These are phyloP conservation scores for Parnassius mnemosyne DNA, from an alignment of 2,888 invertebrate species.

Conservation along the genomic window DNA sequence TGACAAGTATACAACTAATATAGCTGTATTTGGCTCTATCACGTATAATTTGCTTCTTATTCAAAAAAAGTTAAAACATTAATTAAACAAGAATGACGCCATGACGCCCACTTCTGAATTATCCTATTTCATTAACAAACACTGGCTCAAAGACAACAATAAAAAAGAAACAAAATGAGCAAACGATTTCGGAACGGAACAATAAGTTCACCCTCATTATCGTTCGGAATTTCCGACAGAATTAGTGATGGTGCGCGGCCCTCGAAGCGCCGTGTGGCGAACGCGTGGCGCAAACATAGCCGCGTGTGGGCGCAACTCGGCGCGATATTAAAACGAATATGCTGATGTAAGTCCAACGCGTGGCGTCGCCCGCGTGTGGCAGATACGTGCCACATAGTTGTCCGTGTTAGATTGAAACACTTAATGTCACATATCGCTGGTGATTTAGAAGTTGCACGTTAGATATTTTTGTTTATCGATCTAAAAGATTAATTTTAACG, in stretches of 20 bases:
- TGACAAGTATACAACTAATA: too few relatives aligned
- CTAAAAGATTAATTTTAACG: not conserved
- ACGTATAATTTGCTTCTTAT: too few relatives aligned
- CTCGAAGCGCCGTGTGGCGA: conserved; percentile 46
- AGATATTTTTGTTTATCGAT: not conserved
- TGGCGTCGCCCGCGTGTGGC: conserved; percentile 38
- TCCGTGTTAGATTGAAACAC: conserved; percentile 61
- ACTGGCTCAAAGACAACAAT: conserved; percentile 2
- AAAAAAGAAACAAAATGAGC: conserved; percentile 51
- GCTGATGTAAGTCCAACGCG: conserved; percentile 42
- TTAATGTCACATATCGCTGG: conserved; percentile 55
- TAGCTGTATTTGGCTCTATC: too few relatives aligned
- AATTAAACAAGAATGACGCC: not conserved
- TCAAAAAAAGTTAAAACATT: too few relatives aligned
- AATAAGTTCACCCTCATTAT: conserved; percentile 42
- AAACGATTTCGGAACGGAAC: conserved; percentile 44
- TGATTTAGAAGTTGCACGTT: conserved; percentile 5
- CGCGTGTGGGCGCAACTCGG: conserved; percentile 61
- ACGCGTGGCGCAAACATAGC: conserved; percentile 54
- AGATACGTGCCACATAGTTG: conserved; percentile 49
- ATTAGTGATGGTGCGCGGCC: conserved; percentile 51
- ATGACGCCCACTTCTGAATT: not conserved
- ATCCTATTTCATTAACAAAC: not conserved
- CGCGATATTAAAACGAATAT: conserved; percentile 67
- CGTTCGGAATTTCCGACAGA: conserved; percentile 38